Conservation (phyloP, 2,797 vertebrate genomes). For the Crossoptilon crossoptilon region DNA sequence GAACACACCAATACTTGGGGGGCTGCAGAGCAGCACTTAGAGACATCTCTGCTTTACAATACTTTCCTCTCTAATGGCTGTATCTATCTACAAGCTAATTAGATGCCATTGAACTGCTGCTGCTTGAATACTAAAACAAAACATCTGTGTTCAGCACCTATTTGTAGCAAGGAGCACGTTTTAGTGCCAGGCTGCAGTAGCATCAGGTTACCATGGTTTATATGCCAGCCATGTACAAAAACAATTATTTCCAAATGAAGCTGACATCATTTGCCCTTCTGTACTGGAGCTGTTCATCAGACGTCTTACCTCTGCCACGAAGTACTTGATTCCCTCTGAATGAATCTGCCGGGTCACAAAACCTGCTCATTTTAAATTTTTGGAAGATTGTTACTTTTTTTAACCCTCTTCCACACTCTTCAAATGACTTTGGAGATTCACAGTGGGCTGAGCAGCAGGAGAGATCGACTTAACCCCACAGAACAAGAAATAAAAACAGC, state of each 20-base stretch:
- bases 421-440: not conserved
- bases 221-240: constrained; percentile 43
- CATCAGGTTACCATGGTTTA: not conserved
- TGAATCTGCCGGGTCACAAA: constrained; percentile 44
- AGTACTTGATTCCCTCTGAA: constrained; percentile 43
- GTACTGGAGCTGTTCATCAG: constrained; percentile 41
- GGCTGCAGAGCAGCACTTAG: not conserved
- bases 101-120: not conserved
- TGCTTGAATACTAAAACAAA: constrained; percentile 26
- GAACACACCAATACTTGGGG: not conserved
- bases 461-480: not conserved
- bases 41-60: not conserved
- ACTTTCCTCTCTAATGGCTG: not conserved
- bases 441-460: not conserved
- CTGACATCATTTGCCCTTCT: constrained; percentile 56
- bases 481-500: not conserved
- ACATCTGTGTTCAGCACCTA: not conserved
- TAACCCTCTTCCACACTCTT: not conserved
- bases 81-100: not conserved
- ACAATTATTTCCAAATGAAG: constrained; percentile 59
- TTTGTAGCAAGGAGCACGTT: not conserved
- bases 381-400: not conserved
- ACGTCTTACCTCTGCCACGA: constrained; percentile 42
- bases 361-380: constrained; percentile 39
- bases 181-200: not conserved